These are phyloP conservation scores for Jacana jacana DNA, from an alignment of 2,113 vertebrate genomes.

Conservation along the genomic window DNA sequence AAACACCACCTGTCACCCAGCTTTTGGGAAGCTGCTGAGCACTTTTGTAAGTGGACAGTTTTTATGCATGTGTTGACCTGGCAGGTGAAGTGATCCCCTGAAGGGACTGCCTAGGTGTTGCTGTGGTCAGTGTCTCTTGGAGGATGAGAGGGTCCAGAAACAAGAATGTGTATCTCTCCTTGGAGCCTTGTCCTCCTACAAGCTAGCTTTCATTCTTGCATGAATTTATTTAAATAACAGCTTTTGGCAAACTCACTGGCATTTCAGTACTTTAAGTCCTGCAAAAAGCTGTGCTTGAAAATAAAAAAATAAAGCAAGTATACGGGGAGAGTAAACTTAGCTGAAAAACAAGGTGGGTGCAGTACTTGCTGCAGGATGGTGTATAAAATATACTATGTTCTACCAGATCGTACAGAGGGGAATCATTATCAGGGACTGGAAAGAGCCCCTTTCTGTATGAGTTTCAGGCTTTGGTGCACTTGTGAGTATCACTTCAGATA, in stretches of 20 bases:
- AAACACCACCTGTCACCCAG: not conserved
- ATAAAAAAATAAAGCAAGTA: slow-evolving; percentile 11
- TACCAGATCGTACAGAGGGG: not conserved
- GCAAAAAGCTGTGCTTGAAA: not conserved
- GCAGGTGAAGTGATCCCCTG: not conserved
- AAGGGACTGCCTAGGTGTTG: not conserved
- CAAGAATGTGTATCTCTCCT: not conserved
- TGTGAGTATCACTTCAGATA: not conserved
- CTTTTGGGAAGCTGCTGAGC: not conserved
- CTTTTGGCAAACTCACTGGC: not conserved
- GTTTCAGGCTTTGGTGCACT: not conserved
- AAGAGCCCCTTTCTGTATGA: not conserved
- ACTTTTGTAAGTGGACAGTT: not conserved
- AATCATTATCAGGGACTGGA: not conserved
- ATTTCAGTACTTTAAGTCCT: slow-evolving; percentile 9
- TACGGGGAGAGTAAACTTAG: not conserved
- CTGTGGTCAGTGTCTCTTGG: not conserved
- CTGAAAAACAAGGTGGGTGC: not conserved
- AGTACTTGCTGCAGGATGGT: not conserved
- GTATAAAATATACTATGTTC: not conserved
- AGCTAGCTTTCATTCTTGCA: not conserved
- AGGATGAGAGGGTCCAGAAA: not conserved
- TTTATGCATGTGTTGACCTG: not conserved
- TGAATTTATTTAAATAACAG: not conserved
- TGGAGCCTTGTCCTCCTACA: not conserved